Base-by-base conservation (phyloP, 2,113 vertebrate genomes). In the Riparia riparia region DNA sequence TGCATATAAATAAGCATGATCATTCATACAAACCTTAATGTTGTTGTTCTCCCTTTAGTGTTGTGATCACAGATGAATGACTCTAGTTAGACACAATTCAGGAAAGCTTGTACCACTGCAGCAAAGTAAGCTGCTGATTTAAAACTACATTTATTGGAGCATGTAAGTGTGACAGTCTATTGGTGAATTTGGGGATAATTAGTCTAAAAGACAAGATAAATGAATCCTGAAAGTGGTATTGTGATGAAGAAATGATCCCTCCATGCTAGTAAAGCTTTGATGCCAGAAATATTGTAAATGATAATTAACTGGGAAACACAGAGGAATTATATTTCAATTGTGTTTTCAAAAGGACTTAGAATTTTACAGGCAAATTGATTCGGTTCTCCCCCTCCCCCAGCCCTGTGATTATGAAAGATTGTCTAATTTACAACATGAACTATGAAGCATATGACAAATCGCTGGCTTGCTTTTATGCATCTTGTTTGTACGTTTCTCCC, bases 171-270 rank as follows among this genome's bases (percentile, higher is more conserved):
- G 98, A 98, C 98, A 98, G 98, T 97, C 98, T 98, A 98, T 98
- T 98, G 97, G 98, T 97, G 97, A 98, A 98, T 98, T 98, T 97
- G 97, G 92, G 96, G 98, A 98, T 98, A 98, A 99, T 99, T 99
- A 99, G 98, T 98, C 98, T 98, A 98, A 97, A 97, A 98, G 98
- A 99, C 99, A 99, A 99, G 99, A 99, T 99, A 99, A 99, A 99
- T 98, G 98, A 99, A 99, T 98, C 98, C 98, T 98, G 98, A 98
- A 98, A 98, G 98, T 98, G 98, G 98, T 98, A 98, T 99, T 98
- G 97, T 98, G 98, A 98, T 97, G 97, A 98, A 99, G 98, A 97
- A 95, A 93, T 97, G 98, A 98, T 98, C 98, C 96, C 96, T 96
- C 90, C 74, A 89, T 92, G 78, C 94, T 96, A 94, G 94, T 97